Evolutionary conservation across 1,140 invertebrate species (phyloP), one percentile per base, ranked within the genome.

Genomic region (Pogonomyrmex californicus): DNA sequence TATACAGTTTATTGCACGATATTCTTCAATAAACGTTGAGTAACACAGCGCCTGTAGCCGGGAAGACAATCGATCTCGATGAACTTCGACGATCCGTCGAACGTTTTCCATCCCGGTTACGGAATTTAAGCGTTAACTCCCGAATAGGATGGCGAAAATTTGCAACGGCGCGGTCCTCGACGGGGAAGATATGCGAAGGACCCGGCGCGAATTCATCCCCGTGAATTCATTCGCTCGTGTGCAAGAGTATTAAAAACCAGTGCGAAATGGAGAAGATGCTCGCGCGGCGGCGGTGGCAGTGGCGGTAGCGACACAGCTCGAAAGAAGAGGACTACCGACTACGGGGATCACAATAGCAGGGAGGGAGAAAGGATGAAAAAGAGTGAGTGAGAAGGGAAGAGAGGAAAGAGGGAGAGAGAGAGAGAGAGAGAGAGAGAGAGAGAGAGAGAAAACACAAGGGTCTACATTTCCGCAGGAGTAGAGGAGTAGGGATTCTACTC

Each of bases 401-500:
- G 23, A 23, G 23, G 23, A 23, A 23, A 23, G 23, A 23, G 23
- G 0, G 23, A 23, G 23, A 23, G 23, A 23, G 23, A 23, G 62
- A 41, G 49, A 68, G 44, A 79, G 23, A 23, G 23, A 65, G 76
- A 49, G n/a, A 12, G 23, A 9, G 47, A 38, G 12, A 62, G 63
- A 51, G 44, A 14, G 63, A 58, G 62, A 41, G 49, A 68, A 44
- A 79, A 12, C 10, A 44, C n/a, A 54, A 54, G 63, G 56, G 36
- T 23, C 23, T 51, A 81, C 23, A 54, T 33, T 68, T 41, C 17
- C 1, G 1, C 23, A 2, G 30, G 10, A 10, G 10, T 23, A 79
- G 89, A 60, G 73, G 89, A 23, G 23, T 23, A 23, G 23, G 89
- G 88, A 63, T 68, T 23, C 23, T 23, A 10, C 47, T 76, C 76